These are phyloP conservation scores for Notospermus geniculatus DNA, from an alignment of 1,140 invertebrate species.

Conservation along the genomic window DNA sequence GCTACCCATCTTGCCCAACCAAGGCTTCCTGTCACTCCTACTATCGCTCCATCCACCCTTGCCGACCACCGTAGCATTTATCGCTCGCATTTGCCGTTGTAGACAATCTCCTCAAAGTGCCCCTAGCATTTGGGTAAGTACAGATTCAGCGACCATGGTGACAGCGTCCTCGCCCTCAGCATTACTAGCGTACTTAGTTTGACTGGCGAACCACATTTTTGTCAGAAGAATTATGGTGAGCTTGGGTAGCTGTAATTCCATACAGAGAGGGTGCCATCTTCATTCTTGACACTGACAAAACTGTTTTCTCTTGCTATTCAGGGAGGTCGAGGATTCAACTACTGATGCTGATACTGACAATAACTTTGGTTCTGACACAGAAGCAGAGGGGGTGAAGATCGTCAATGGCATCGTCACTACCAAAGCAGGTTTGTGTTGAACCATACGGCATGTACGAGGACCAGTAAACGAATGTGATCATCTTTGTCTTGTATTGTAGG, in stretches of 20 bases:
- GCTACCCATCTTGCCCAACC: no score
- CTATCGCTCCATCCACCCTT: neutral
- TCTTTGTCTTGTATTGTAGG: no score
- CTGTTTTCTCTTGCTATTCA: constrained; percentile 39
- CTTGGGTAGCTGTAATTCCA: no score
- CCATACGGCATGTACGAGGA: no score
- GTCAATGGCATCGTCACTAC: constrained; percentile 63
- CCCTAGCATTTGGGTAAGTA: constrained; percentile 28
- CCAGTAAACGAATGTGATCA: no score
- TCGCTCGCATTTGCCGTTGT: constrained; percentile 69
- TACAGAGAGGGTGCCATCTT: no score
- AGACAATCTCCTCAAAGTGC: constrained; percentile 53
- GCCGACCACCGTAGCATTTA: constrained; percentile 29
- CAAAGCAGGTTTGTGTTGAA: constrained; percentile 64
- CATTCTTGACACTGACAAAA: no score
- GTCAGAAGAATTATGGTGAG: no score
- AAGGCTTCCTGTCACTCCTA: no score
- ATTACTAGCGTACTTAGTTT: no score
- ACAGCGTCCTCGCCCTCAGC: neutral
- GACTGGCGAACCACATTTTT: no score
- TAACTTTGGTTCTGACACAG: constrained; percentile 32
- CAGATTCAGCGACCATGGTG: neutral
- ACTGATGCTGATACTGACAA: constrained; percentile 48
- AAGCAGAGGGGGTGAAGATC: constrained; percentile 51
- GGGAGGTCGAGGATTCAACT: constrained; percentile 55